Evolutionary conservation across 92 coral and sea anemone genomes (phyloP).

Genomic region (Desmophyllum pertusum): DNA sequence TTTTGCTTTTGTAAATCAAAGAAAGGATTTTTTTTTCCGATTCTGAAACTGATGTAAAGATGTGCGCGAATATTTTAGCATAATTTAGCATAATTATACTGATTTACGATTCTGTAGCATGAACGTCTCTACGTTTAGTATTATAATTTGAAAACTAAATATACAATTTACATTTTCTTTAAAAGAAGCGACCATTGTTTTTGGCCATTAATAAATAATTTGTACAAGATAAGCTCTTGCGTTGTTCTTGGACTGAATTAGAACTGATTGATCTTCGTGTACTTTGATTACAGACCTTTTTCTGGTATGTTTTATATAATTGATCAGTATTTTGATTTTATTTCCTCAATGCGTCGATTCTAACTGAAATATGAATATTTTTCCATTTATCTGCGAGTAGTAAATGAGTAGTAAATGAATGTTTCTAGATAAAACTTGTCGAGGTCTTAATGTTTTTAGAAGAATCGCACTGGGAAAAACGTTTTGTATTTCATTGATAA

Average conservation of each 20-base stretch:
- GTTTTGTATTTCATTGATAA: too few species aligned
- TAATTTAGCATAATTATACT: too few species aligned
- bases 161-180: neutral
- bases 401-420: neutral
- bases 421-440: neutral
- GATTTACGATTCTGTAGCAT: neutral
- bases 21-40: neutral
- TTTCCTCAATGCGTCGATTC: neutral
- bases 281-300: neutral
- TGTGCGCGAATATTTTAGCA: neutral
- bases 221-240: neutral
- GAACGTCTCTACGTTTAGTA: neutral
- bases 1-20: neutral
- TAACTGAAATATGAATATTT: too few species aligned
- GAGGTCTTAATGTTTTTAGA: neutral
- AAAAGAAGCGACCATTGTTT: neutral
- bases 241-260: neutral
- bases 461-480: neutral
- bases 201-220: conserved; percentile 19
- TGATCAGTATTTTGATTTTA: neutral
- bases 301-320: neutral
- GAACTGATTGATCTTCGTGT: neutral
- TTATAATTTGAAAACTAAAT: neutral
- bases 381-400: too few species aligned
- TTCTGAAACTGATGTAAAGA: neutral